Conservation (phyloP, 2,797 vertebrate genomes). For the Mareca strepera region DNA sequence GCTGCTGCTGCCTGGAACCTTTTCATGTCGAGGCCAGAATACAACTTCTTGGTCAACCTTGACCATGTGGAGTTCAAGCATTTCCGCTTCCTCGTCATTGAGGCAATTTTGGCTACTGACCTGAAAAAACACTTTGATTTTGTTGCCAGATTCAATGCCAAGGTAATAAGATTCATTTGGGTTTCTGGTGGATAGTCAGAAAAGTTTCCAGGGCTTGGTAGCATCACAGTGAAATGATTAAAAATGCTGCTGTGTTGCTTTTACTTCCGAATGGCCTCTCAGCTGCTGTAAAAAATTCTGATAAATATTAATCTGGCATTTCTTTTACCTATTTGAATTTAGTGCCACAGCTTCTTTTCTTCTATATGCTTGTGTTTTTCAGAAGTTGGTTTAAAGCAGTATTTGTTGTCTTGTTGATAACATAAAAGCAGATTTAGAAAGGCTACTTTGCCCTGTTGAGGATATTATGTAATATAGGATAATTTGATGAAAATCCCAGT, state of each 20-base stretch:
- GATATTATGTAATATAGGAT: neutral
- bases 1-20: slow-evolving; percentile 98
- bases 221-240: neutral
- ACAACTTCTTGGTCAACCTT: slow-evolving; percentile 93
- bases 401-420: neutral
- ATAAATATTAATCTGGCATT: neutral
- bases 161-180: slow-evolving; percentile 79
- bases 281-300: neutral
- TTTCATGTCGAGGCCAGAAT: slow-evolving; percentile 95
- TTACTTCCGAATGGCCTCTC: neutral
- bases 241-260: neutral
- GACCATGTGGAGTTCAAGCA: slow-evolving; percentile 97
- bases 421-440: neutral
- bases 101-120: slow-evolving; percentile 97
- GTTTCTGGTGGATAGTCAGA: neutral
- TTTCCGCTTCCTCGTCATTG: slow-evolving; percentile 97
- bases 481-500: neutral
- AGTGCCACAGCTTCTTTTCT: neutral
- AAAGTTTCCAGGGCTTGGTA: neutral
- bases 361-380: neutral
- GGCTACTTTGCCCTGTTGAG: neutral
- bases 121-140: slow-evolving; percentile 99
- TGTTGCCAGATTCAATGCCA: slow-evolving; percentile 95
- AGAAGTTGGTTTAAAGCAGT: neutral
- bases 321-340: neutral